phyloP scores from a whole-genome alignment of 2,888 invertebrate genomes.

The Eupithecia subfuscata region DNA sequence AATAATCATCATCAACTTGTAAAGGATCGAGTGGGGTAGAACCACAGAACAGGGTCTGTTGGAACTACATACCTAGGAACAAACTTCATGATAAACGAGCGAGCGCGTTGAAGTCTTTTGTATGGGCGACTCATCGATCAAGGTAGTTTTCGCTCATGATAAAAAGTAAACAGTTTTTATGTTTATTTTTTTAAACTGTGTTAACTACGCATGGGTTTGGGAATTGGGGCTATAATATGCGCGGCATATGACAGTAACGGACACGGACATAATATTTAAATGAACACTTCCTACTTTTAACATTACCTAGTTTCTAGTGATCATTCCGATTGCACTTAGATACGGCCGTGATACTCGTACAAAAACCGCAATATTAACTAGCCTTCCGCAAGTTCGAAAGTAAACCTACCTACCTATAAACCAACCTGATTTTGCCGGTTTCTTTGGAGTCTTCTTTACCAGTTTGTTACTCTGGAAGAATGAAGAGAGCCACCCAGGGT shows the following conservation, averaged over 20 bases:
- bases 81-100: neutral
- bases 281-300: neutral
- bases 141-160: neutral
- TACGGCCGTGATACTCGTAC: neutral
- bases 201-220: neutral
- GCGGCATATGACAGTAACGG: neutral
- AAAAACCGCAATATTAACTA: conserved; percentile 14
- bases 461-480: conserved; percentile 65
- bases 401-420: conserved; percentile 71
- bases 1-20: neutral
- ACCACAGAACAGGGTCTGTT: neutral
- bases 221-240: neutral
- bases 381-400: conserved; percentile 14
- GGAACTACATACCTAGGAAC: neutral
- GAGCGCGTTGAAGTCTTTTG: conserved; percentile 31
- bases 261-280: neutral
- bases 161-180: neutral
- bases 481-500: conserved; percentile 66
- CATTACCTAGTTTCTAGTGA: neutral
- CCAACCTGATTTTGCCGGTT: conserved; percentile 73
- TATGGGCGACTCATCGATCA: neutral
- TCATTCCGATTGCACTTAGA: conserved; percentile 1
- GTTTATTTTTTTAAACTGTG: neutral
- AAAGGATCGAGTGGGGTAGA: neutral
- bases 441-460: conserved; percentile 58